phyloP scores from a whole-genome alignment of 2,888 invertebrate genomes.

The Melolontha melolontha region DNA sequence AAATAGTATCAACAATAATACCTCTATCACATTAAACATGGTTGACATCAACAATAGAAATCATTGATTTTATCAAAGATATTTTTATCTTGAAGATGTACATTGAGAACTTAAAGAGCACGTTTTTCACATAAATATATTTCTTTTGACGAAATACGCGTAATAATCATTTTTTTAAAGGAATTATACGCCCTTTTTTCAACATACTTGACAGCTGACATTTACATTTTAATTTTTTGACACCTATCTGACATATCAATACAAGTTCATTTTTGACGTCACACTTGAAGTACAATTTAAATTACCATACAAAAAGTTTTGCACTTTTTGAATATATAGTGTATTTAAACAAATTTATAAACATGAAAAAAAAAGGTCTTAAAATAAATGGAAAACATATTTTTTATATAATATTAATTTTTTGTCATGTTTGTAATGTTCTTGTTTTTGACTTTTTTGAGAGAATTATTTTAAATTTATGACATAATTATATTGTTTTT shows the following conservation, averaged over 20 bases:
- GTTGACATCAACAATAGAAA: conserved; percentile 39
- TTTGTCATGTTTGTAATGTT: no score
- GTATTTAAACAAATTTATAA: no score
- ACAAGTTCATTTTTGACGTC: background rate
- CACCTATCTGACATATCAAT: conserved; percentile 24
- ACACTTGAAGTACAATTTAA: no score
- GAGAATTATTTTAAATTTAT: no score
- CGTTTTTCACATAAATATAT: conserved; percentile 9
- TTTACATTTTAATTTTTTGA: conserved; percentile 26
- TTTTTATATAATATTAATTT: no score
- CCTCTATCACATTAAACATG: conserved; percentile 34
- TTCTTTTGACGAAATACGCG: conserved; percentile 1
- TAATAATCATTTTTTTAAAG: conserved; percentile 11
- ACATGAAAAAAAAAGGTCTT: no score
- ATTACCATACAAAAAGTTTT: no score
- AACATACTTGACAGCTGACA: conserved; percentile 29
- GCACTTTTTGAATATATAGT: no score
- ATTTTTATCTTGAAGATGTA: conserved; percentile 20
- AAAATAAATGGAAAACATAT: no score
- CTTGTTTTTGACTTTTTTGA: no score
- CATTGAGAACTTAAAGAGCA: conserved; percentile 13
- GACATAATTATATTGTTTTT: no score
- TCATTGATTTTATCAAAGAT: conserved; percentile 40
- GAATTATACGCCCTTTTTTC: conserved; percentile 29
- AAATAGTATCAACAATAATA: conserved; percentile 31